Evolutionary conservation across 2,797 vertebrate species (phyloP).

Genomic region (Chelonia mydas): DNA sequence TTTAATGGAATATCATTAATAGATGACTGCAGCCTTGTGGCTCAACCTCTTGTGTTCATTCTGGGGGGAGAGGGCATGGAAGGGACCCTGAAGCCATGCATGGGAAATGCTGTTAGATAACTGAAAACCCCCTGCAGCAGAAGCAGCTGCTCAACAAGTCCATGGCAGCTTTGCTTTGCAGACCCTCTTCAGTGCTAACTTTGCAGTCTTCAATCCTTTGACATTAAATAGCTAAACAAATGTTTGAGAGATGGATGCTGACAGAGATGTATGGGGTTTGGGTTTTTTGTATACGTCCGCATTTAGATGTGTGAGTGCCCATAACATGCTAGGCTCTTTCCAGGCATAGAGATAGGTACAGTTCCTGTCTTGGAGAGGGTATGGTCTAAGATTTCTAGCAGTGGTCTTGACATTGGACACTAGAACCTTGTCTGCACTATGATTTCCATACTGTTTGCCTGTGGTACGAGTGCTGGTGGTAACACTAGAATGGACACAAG

Average conservation of each 20-base stretch:
- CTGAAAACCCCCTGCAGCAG: conserved; percentile 24
- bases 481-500: too few relatives aligned
- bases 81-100: background rate
- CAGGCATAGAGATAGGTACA: background rate
- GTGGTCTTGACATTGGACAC: too few relatives aligned
- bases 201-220: background rate
- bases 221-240: background rate
- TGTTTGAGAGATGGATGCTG: conserved; percentile 23
- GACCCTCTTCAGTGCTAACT: background rate
- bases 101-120: background rate
- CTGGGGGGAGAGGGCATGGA: background rate
- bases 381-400: rapidly evolving
- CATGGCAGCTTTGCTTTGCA: background rate
- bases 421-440: too few relatives aligned
- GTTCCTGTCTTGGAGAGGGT: rapidly evolving
- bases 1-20: background rate
- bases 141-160: conserved; percentile 35
- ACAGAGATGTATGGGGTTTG: background rate
- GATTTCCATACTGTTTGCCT: too few relatives aligned
- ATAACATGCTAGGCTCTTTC: rapidly evolving
- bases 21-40: background rate
- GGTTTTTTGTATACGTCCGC: background rate
- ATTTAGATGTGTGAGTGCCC: background rate
- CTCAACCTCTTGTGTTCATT: background rate
- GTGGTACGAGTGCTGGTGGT: too few relatives aligned